These are phyloP conservation scores for Lates calcarifer DNA, from an alignment of 2,113 vertebrate species.

Conservation along the genomic window DNA sequence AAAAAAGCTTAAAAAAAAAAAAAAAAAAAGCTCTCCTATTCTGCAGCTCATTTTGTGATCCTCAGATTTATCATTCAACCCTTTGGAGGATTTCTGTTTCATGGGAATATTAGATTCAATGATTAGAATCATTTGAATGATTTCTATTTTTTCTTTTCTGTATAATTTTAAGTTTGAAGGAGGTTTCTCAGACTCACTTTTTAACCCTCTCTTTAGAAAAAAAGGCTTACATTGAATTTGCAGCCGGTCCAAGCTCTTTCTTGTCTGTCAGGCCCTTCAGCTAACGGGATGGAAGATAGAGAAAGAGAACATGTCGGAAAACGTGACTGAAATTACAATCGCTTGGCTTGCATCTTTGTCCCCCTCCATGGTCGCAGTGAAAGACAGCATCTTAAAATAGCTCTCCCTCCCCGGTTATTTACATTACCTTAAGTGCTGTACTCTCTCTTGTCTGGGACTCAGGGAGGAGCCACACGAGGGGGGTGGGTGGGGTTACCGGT, in stretches of 20 bases:
- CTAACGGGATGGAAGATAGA: constrained; percentile 40
- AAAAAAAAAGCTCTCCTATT: not conserved
- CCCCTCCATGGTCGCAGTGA: constrained; percentile 66
- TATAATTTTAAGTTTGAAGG: not conserved
- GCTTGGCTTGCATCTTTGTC: constrained; percentile 79
- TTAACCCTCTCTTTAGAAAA: not conserved
- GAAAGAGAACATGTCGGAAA: constrained; percentile 69
- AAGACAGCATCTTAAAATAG: constrained; percentile 83
- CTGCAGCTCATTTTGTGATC: not conserved
- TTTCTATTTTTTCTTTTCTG: not conserved
- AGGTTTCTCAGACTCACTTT: not conserved
- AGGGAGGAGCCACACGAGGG: constrained; percentile 61
- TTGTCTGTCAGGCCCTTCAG: constrained; percentile 43
- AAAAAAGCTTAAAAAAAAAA: not conserved
- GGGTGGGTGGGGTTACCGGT: constrained; percentile 51
- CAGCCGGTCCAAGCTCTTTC: constrained; percentile 3
- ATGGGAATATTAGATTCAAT: too few species aligned
- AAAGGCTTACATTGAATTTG: constrained; percentile 14
- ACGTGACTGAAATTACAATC: constrained; percentile 80
- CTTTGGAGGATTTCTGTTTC: not conserved
- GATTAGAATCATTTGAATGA: not conserved
- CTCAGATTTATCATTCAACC: not conserved
- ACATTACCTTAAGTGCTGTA: constrained; percentile 83
- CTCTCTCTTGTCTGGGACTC: constrained; percentile 64
- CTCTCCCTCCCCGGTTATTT: constrained; percentile 74